phyloP scores from a whole-genome alignment of 2,113 vertebrate genomes.

The Thamnophis sirtalis region DNA sequence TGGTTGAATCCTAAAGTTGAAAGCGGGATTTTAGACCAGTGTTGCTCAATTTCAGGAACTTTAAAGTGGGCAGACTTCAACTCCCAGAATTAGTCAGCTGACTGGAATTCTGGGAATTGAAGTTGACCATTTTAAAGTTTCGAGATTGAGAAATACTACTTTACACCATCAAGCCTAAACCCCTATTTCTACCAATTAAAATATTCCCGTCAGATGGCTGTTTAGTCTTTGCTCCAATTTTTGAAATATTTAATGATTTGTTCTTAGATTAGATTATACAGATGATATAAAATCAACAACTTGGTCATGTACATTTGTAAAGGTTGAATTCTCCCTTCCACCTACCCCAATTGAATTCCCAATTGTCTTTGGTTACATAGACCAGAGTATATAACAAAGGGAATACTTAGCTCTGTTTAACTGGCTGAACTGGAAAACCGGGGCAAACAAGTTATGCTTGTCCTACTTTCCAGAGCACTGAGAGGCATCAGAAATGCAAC shows the following conservation, averaged over 20 bases:
- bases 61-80: neutral
- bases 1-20: neutral
- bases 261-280: neutral
- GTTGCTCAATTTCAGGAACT: neutral
- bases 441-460: neutral
- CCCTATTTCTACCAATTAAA: neutral
- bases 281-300: neutral
- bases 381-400: neutral
- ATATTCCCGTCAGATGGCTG: neutral
- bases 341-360: neutral
- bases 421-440: neutral
- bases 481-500: neutral
- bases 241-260: neutral
- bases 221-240: neutral
- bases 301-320: neutral
- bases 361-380: neutral
- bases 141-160: neutral
- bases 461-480: neutral
- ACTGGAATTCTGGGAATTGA: neutral
- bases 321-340: neutral
- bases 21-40: neutral
- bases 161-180: neutral
- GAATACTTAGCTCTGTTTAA: neutral
- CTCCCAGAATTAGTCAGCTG: neutral
- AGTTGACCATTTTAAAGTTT: neutral